Base-by-base conservation (phyloP, 2,888 invertebrate species). In the Melieria crassipennis region DNA sequence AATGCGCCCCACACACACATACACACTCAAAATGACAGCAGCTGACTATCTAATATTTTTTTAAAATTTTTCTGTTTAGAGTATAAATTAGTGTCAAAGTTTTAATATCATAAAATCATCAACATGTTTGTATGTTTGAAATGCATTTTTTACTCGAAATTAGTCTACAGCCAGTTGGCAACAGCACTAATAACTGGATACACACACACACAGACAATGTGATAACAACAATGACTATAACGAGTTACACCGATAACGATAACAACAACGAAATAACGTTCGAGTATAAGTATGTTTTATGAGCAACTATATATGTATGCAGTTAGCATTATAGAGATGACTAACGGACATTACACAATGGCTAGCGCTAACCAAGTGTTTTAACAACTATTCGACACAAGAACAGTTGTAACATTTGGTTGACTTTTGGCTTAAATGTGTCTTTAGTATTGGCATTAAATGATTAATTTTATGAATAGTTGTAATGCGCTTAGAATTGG, bases 101-200 rank as follows among this genome's bases (percentile, higher is more conserved):
- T 84, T 84, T 84, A 84, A 84, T 84, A 84, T 84, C 83, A 84
- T 84, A 84, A 83, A 81, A 84, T 84, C 83, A 84, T 84, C 83
- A 79, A 82, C 57, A 67, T 69, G 70, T 70, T 69, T 68, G 55
- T 63, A 52, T 57, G 10, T 67, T 56, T 65, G n/a, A 13, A 42
- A 58, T 50, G 47, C 43, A 42, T 69, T 55, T 67, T 50, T 61
- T 42, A 43, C 4, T 67, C 61, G 67, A 67, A 61, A 67, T 67
- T 30, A 30, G 30, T 30, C 47, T 58, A 6, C n/a, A 60, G 43
- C 60, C 67, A 67, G 48, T 45, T 43, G n/a, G 16, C 48, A 50
- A 50, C 60, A 30, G 10, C 42, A 47, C 13, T 48, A 58, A 30
- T 11, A 67, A 60, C 60, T 60, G 50, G 66, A 46, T 60, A 67